Conservation (phyloP, 2,113 vertebrate genomes). For the Reinhardtius hippoglossoides region DNA sequence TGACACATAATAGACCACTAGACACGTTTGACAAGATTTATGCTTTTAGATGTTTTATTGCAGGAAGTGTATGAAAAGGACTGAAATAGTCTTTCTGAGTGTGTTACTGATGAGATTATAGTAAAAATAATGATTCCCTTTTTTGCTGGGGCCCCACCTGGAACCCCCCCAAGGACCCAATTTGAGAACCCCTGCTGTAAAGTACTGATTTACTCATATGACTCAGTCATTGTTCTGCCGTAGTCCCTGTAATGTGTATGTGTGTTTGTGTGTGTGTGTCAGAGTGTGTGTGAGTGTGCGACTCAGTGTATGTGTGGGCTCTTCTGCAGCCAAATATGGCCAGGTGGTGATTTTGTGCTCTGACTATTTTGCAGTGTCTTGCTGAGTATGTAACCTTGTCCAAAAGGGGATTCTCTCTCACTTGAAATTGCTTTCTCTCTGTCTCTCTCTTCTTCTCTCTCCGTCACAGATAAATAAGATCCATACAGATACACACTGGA, state of each 20-base stretch:
- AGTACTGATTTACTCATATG: neutral
- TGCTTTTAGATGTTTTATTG: no score
- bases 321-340: constrained; percentile 37
- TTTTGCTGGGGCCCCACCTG: no score
- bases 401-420: constrained; percentile 27
- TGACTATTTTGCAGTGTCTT: constrained; percentile 48
- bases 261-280: neutral
- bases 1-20: no score
- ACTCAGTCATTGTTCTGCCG: no score
- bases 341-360: constrained; percentile 80
- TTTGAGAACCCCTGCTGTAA: neutral
- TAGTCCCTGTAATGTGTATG: neutral
- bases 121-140: no score
- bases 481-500: neutral
- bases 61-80: no score
- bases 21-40: no score
- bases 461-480: neutral
- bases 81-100: no score
- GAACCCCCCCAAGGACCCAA: no score
- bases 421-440: neutral
- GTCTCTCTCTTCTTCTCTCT: neutral
- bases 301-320: neutral
- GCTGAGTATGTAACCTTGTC: constrained; percentile 42
- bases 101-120: no score
- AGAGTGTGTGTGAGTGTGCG: neutral